Evolutionary conservation across 2,113 vertebrate genomes (phyloP).

Genomic region (Raja brachyura): DNA sequence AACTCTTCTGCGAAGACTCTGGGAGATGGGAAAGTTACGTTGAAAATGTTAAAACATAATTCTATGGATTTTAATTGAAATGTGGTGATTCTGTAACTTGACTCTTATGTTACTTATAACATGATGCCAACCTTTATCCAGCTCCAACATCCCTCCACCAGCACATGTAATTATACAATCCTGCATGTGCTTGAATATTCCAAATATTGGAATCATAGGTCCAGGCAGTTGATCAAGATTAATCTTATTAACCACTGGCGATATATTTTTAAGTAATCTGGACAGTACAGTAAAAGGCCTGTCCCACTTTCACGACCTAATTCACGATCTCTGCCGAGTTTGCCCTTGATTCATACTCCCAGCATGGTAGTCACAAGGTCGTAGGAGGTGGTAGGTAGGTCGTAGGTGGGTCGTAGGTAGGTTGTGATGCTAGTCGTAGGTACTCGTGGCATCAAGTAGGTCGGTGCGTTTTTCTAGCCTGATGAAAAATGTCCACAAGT

Average conservation of each 20-base stretch:
- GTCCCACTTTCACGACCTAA: too few relatives aligned
- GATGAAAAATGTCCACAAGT: too few relatives aligned
- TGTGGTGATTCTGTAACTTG: neutral
- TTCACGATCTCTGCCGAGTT: too few relatives aligned
- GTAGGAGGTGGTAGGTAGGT: too few relatives aligned
- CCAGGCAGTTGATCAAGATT: neutral
- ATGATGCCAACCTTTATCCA: neutral
- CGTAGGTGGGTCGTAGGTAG: too few relatives aligned
- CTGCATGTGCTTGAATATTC: neutral
- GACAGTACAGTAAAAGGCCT: neutral
- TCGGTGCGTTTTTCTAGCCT: too few relatives aligned
- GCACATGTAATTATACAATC: neutral
- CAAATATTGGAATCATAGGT: neutral
- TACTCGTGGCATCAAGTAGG: too few relatives aligned
- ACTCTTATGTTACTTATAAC: neutral
- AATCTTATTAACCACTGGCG: neutral
- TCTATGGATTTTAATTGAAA: neutral
- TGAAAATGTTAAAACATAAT: neutral
- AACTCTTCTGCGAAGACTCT: neutral
- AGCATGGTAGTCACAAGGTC: too few relatives aligned
- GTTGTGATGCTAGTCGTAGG: too few relatives aligned
- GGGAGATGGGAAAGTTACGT: neutral
- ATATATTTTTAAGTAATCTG: neutral
- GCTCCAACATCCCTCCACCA: neutral
- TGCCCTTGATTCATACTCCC: too few relatives aligned